Percentiles rank a stretch among this genome's conserved stretches.
phyloP scores from a whole-genome alignment of 1,140 invertebrate species.

The Tyrophagus putrescentiae region DNA sequence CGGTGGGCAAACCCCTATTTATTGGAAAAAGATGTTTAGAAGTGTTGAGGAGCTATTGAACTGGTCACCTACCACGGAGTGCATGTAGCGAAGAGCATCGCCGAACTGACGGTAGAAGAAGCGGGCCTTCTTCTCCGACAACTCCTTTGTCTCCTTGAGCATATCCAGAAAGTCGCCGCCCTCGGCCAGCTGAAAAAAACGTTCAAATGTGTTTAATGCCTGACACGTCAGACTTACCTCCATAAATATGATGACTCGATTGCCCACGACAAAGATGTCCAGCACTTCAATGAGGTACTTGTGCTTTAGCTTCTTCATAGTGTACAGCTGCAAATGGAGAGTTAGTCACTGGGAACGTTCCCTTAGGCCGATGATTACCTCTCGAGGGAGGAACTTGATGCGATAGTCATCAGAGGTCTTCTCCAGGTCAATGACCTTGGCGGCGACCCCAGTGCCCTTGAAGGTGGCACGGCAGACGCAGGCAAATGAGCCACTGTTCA shows the following conservation, averaged over 20 bases:
- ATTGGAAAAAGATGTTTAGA: too few species aligned
- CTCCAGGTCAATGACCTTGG: constrained; percentile 20
- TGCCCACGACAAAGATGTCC: constrained; percentile 14
- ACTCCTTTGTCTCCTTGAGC: background rate
- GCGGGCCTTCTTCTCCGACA: constrained; percentile 7
- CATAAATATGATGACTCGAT: constrained; percentile 21
- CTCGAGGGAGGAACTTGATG: constrained; percentile 21
- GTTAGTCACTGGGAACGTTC: too few species aligned
- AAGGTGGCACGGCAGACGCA: constrained; percentile 10
- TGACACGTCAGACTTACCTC: too few species aligned
- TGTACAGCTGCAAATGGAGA: too few species aligned
- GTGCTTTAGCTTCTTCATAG: constrained; percentile 15
- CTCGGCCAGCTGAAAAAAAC: constrained; percentile 40
- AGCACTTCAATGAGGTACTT: constrained; percentile 15
- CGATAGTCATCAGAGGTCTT: constrained; percentile 22
- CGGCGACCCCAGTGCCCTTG: constrained; percentile 1
- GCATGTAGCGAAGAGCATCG: constrained; percentile 14
- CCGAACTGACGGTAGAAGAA: constrained; percentile 15
- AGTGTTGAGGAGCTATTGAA: too few species aligned
- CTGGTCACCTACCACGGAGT: too few species aligned
- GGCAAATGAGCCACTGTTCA: constrained; percentile 18
- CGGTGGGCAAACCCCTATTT: constrained; percentile 69
- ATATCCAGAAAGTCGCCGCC: constrained; percentile 13
- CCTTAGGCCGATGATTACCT: too few species aligned
- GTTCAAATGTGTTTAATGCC: constrained; percentile 26